Conservation (phyloP, 2,797 vertebrate genomes). For the Pseudotriccus pelzelni region DNA sequence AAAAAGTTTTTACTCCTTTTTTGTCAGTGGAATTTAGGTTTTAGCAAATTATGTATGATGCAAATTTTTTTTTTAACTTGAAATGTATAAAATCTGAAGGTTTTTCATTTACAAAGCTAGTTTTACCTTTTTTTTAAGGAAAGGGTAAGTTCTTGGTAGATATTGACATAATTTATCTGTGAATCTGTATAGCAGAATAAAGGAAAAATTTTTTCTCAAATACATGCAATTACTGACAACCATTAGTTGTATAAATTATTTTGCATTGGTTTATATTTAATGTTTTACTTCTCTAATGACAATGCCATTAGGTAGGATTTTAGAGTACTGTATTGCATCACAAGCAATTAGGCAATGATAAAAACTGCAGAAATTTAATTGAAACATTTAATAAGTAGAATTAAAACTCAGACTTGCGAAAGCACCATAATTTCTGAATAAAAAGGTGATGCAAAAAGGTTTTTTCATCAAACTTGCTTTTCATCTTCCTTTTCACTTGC, state of each 20-base stretch:
- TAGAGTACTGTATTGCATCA: background rate
- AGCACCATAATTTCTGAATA: background rate
- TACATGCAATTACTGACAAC: background rate
- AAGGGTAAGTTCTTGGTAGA: background rate
- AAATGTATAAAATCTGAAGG: background rate
- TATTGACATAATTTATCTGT: background rate
- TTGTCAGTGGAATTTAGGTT: slow-evolving; percentile 2
- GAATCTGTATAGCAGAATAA: background rate
- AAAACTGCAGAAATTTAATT: background rate
- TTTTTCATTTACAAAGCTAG: background rate
- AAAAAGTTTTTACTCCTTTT: slow-evolving; percentile 19
- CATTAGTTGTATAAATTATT: background rate
- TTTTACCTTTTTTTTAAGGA: background rate
- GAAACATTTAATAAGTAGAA: background rate
- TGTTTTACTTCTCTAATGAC: background rate
- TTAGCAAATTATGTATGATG: background rate
- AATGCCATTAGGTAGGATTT: background rate
- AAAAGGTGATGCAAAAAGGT: background rate
- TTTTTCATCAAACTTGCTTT: background rate
- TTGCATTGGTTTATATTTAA: background rate
- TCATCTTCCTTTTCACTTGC: background rate
- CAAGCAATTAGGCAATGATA: background rate
- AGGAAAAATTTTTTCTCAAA: background rate
- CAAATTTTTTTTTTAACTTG: background rate
- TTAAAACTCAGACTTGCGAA: background rate